Conservation (phyloP, 1,140 invertebrate species). For the Schlechtendalia chinensis region DNA sequence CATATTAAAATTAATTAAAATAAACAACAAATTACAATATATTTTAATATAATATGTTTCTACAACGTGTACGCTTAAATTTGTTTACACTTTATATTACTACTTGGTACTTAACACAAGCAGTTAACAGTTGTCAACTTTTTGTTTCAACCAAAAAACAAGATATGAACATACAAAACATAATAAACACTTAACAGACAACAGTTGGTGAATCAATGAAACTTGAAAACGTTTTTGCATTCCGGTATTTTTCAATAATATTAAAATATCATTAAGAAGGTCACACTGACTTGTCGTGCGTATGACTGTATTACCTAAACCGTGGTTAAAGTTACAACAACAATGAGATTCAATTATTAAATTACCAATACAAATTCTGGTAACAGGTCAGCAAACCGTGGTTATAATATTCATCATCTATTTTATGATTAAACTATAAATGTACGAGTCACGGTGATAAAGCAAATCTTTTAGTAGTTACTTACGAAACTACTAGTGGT, state of each 20-base stretch:
- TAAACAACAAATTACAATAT: background rate
- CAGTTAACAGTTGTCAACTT: background rate
- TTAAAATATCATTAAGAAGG: background rate
- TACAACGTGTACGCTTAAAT: background rate
- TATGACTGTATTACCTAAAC: no score
- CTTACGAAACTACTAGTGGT: background rate
- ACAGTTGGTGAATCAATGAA: background rate
- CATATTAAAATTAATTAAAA: background rate
- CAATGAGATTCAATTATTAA: no score
- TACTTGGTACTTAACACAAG: background rate
- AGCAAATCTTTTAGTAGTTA: background rate
- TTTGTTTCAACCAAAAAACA: no score
- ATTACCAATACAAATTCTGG: no score
- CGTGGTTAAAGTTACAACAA: no score
- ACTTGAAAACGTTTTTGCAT: constrained; percentile 15
- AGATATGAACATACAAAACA: no score
- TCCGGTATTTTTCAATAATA: background rate
- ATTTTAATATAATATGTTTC: no score
- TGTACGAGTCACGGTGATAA: constrained; percentile 5
- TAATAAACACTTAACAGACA: no score
- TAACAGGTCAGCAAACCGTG: no score
- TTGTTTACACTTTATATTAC: background rate
- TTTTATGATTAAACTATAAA: background rate
- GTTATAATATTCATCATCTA: background rate
- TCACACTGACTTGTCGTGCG: background rate